These are phyloP conservation scores for Tetrapedia diversipes DNA, from an alignment of 2,888 invertebrate genomes.

Conservation along the genomic window DNA sequence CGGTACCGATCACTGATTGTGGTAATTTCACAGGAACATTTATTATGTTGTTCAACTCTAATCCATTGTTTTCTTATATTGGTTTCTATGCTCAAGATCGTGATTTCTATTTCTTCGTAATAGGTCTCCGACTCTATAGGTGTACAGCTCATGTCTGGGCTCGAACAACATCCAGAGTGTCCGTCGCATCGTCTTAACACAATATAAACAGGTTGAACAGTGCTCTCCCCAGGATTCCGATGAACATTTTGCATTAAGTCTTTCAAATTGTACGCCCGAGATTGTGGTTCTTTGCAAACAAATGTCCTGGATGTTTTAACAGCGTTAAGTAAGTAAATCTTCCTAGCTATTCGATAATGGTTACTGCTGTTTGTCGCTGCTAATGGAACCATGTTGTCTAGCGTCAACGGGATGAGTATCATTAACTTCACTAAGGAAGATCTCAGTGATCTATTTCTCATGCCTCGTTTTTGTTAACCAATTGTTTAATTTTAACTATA, in stretches of 20 bases:
- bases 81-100: slow-evolving; percentile 60
- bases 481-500: not conserved
- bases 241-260: slow-evolving; percentile 64
- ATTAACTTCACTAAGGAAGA: slow-evolving; percentile 37
- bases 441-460: slow-evolving; percentile 43
- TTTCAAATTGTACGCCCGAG: slow-evolving; percentile 70
- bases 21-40: slow-evolving; percentile 71
- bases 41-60: slow-evolving; percentile 73
- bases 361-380: slow-evolving; percentile 15
- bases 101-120: slow-evolving; percentile 71
- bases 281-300: slow-evolving; percentile 70
- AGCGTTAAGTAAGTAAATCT: slow-evolving; percentile 56
- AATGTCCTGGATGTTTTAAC: slow-evolving; percentile 57
- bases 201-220: slow-evolving; percentile 68
- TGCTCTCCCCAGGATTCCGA: slow-evolving; percentile 54
- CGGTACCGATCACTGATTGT: slow-evolving; percentile 36
- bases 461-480: slow-evolving; percentile 35
- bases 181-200: slow-evolving; percentile 76
- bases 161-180: slow-evolving; percentile 77
- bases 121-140: slow-evolving; percentile 61
- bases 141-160: slow-evolving; percentile 66
- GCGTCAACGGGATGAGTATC: slow-evolving; percentile 48
- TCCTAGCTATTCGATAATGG: slow-evolving; percentile 8
- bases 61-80: slow-evolving; percentile 65
- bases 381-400: slow-evolving; percentile 34